Evolutionary conservation across 2,888 invertebrate genomes (phyloP).

Genomic region (Nezara viridula): DNA sequence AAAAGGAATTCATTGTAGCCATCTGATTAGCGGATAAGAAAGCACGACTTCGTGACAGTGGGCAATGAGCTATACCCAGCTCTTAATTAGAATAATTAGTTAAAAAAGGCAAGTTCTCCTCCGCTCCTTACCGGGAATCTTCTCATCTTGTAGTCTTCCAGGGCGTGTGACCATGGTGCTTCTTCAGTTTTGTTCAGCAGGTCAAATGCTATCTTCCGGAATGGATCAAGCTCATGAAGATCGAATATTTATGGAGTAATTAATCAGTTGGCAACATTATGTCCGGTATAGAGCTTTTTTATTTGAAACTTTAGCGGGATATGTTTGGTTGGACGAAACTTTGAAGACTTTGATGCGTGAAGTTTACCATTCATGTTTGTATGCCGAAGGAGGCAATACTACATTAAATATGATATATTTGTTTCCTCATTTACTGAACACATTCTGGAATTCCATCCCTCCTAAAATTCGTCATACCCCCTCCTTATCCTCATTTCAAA

Average conservation of each 20-base stretch:
- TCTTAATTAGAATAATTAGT: conserved; percentile 51
- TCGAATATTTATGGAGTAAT: not conserved
- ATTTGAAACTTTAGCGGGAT: too few relatives aligned
- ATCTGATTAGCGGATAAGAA: conserved; percentile 40
- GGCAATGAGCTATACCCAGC: conserved; percentile 44
- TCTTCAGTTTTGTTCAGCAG: not conserved
- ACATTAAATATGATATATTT: too few relatives aligned
- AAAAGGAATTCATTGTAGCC: conserved; percentile 41
- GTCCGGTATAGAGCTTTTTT: too few relatives aligned
- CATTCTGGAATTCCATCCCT: too few relatives aligned
- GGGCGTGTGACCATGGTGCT: not conserved
- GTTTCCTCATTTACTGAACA: too few relatives aligned
- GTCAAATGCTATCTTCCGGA: not conserved
- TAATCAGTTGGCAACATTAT: not conserved
- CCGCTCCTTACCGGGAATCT: not conserved
- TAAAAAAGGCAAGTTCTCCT: not conserved
- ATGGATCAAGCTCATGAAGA: not conserved
- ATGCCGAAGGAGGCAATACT: too few relatives aligned
- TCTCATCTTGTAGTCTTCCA: too few relatives aligned
- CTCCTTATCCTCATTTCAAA: too few relatives aligned
- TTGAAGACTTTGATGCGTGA: too few relatives aligned
- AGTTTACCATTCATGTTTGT: too few relatives aligned
- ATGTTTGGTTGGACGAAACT: too few relatives aligned
- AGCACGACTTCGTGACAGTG: conserved; percentile 48
- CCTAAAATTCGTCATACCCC: too few relatives aligned